Evolutionary conservation across 2,888 invertebrate genomes (phyloP).

Genomic region (Stenchaetothrips biformis): DNA sequence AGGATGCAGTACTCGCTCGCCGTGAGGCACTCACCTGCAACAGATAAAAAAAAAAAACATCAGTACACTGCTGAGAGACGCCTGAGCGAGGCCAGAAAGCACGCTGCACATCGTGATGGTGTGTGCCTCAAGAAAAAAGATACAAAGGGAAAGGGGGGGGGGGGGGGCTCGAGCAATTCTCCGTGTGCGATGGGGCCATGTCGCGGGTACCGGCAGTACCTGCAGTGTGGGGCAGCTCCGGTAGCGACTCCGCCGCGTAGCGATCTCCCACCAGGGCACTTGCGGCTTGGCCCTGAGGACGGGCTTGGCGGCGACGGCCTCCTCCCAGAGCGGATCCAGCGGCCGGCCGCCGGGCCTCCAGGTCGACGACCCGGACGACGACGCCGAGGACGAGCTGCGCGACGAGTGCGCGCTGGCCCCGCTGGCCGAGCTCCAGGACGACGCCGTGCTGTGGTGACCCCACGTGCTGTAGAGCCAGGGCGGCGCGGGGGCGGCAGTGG

Average conservation of each 20-base stretch:
- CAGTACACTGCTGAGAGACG: not conserved
- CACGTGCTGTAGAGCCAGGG: conserved; percentile 50
- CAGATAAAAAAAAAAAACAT: not conserved
- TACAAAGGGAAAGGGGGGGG: not conserved
- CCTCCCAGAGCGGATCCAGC: conserved; percentile 48
- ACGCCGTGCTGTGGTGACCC: conserved; percentile 43
- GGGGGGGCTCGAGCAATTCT: not conserved
- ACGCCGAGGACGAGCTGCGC: conserved; percentile 37
- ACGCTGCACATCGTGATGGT: not conserved
- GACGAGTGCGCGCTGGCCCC: conserved; percentile 27
- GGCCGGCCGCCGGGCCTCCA: conserved; percentile 38
- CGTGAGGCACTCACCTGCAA: not conserved
- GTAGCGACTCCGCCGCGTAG: conserved; percentile 67
- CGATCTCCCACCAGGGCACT: conserved; percentile 85
- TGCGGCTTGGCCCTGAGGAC: conserved; percentile 59
- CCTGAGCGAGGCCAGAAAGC: not conserved
- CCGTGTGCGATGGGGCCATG: not conserved
- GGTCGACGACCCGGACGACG: conserved; percentile 45
- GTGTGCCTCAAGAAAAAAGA: not conserved
- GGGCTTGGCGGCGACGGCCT: conserved; percentile 44
- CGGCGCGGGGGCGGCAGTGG: conserved; percentile 51
- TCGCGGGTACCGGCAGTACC: conserved; percentile 44
- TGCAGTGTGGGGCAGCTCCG: conserved; percentile 77
- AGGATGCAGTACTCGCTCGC: no score
- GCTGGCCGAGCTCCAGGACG: conserved; percentile 28